phyloP scores from a whole-genome alignment of 2,888 invertebrate species.

The Melikaiella ostensackeni region DNA sequence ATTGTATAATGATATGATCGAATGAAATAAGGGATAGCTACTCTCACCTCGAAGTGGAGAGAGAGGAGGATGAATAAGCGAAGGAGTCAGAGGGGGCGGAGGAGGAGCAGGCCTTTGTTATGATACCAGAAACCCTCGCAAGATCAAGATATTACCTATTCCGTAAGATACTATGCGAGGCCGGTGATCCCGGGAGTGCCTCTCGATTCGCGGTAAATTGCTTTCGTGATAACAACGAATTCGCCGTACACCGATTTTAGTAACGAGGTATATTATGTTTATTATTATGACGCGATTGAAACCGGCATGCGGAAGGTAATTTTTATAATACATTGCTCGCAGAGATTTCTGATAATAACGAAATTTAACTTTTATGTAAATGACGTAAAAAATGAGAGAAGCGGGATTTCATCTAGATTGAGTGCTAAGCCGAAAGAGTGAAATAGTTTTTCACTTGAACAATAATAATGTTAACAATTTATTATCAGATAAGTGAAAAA shows the following conservation, averaged over 20 bases:
- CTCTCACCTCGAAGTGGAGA: conserved; percentile 49
- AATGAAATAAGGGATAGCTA: conserved; percentile 58
- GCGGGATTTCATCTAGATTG: not conserved
- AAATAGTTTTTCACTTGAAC: not conserved
- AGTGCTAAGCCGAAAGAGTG: not conserved
- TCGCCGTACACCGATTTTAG: conserved; percentile 42
- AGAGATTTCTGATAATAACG: conserved; percentile 23
- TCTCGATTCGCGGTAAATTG: conserved; percentile 57
- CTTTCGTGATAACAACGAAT: conserved; percentile 56
- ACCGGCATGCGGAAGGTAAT: not conserved
- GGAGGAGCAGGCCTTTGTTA: conserved; percentile 61
- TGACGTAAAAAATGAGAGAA: not conserved
- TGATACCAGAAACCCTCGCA: conserved; percentile 55
- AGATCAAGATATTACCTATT: conserved; percentile 59
- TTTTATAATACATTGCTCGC: not conserved
- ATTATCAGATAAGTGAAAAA: too few species aligned
- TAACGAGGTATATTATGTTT: conserved; percentile 47
- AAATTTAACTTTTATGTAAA: conserved; percentile 22
- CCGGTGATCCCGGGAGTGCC: conserved; percentile 47
- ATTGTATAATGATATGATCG: conserved; percentile 62
- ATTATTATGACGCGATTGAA: conserved; percentile 45
- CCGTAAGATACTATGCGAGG: conserved; percentile 49
- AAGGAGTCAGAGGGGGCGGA: conserved; percentile 30
- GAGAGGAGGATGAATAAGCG: not conserved
- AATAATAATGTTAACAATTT: too few species aligned